Base-by-base conservation (phyloP, 2,797 vertebrate species). In the Darevskia nairensis region DNA sequence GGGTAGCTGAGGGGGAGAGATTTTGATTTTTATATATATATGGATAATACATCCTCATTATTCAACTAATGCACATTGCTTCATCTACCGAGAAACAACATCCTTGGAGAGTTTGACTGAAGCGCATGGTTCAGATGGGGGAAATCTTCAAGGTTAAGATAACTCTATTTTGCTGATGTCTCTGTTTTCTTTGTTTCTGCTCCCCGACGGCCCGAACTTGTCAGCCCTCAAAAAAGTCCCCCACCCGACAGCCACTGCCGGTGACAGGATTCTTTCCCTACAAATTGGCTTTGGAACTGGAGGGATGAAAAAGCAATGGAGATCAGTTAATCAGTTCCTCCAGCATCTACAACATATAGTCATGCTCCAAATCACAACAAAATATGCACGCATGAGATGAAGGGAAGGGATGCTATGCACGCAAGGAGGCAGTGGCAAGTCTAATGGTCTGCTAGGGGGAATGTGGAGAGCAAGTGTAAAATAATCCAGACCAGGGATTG, bases 41-140 rank as follows among this genome's bases (percentile, higher is more conserved):
- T 68, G 41, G 61, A 78, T 85, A 78, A 77, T 86, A 66, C 32
- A 80, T 59, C 77, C 68, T 87, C 78, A 87, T 87, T 74, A 74
- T 72, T 87, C 86, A 72, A 39, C 41, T 72, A 80, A 41, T 72
- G 72, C 25, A 23, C 78, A n/a, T 61, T 81, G 86, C 46, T 59
- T 61, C 50, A 15, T 41, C 68, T 81, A n/a, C 35, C 19, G 29
- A 41, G 46, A 86, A 86, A 44, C 35, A 72, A n/a, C 46, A 78
- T 59, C 78, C 68, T 74, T 61, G 55, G 68, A 87, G 78, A 64
- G 6, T 69, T 44, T 32, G 19, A 32, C 84, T 29, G 44, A 39
- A 7, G 39, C 8, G 7, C 59, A 32, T 50, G 41, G 76, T 81
- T 87, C 25, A 61, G 78, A 87, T 2, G 3, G 17, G 29, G 25